Base-by-base conservation (phyloP, 2,888 invertebrate genomes). In the Tinea pellionella region DNA sequence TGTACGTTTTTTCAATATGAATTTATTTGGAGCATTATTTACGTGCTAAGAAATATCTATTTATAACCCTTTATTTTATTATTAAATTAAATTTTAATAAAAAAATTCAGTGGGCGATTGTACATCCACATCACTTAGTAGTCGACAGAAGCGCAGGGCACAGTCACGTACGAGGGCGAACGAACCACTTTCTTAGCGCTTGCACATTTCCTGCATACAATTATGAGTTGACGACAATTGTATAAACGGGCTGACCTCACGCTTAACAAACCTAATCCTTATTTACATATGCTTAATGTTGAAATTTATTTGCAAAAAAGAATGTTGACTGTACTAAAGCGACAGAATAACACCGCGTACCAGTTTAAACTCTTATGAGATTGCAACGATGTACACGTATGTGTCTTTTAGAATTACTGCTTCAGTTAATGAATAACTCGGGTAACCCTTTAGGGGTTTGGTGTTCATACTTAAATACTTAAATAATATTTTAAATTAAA, bases 201-300 rank as follows among this genome's bases (percentile, higher is more conserved):
- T 71, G 72, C 70, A 69, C 71, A 70, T 71, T 70, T 69, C n/a
- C 68, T 71, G 69, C 70, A 71, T 72, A 69, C 69, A 69, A 69
- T 70, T 47, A 47, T 55, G 47, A 18, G 47, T 47, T 18, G 19
- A 55, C 55, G 55, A 55, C 55, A 24, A 55, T 29, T 55, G 55
- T 55, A 18, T 55, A 55, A 18, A 15, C 16, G 18, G 18, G 43
- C 7, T 15, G 15, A 18, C 15, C 15, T 43, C 43, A 13, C 43
- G 15, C 12, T 12, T 13, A 15, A 43, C 30, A 30, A 30, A 30
- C 4, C 9, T 30, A 30, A 4, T 7, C 30, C 30, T n/a, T 37
- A 37, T 37, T 37, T 12, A 2, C 37, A 37, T n/a, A 37, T 6
- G n/a, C 11, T 37, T 37, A 37, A 37, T 37, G 37, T 37, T 37